phyloP scores from a whole-genome alignment of 2,888 invertebrate species.

The Leptinotarsa tumamoca region DNA sequence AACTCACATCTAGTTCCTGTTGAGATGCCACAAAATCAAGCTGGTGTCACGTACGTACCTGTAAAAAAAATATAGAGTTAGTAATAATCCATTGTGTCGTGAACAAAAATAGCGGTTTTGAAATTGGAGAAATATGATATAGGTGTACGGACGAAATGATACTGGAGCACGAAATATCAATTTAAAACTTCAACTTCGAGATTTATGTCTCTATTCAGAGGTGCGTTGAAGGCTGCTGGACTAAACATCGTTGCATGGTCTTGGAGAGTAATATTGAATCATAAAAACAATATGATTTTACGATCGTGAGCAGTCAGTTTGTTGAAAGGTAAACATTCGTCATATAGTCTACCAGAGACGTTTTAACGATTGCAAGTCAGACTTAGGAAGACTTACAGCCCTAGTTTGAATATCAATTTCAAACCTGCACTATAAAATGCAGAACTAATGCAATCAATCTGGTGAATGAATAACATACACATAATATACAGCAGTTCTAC shows the following conservation, averaged over 20 bases:
- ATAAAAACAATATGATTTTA: slow-evolving; percentile 20
- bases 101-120: slow-evolving; percentile 31
- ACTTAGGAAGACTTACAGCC: not conserved
- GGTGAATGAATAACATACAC: not conserved
- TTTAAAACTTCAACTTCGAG: slow-evolving; percentile 32
- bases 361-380: not conserved
- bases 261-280: slow-evolving; percentile 18
- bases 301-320: slow-evolving; percentile 16
- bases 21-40: slow-evolving; percentile 20
- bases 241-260: slow-evolving; percentile 22
- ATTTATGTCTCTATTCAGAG: slow-evolving; percentile 42
- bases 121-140: slow-evolving; percentile 33
- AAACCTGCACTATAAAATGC: not conserved
- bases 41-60: slow-evolving; percentile 43
- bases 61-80: slow-evolving; percentile 36
- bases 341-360: slow-evolving; percentile 9
- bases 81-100: slow-evolving; percentile 35
- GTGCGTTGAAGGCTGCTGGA: slow-evolving; percentile 20
- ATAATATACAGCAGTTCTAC: not conserved
- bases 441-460: not conserved
- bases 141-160: slow-evolving; percentile 13
- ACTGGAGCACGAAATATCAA: slow-evolving; percentile 42
- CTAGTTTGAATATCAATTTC: slow-evolving; percentile 4
- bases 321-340: slow-evolving; percentile 15
- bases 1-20: slow-evolving; percentile 2